These are phyloP conservation scores for Drosophila bunnanda DNA, from an alignment of 2,888 invertebrate genomes.

Conservation along the genomic window DNA sequence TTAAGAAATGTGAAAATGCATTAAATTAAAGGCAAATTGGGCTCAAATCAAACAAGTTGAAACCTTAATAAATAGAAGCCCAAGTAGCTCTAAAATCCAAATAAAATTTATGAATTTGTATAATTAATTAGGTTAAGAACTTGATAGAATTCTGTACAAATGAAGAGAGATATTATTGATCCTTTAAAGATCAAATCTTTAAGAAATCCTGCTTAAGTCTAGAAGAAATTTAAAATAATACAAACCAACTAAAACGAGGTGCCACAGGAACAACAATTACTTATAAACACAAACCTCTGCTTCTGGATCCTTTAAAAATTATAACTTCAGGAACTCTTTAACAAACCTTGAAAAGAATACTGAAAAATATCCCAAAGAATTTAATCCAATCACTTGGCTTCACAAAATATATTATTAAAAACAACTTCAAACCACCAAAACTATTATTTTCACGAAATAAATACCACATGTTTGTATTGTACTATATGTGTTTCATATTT, in stretches of 20 bases:
- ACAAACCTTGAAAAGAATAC: neutral
- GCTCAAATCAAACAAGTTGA: neutral
- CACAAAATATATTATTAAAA: neutral
- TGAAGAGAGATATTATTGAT: too few relatives aligned
- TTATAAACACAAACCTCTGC: too few relatives aligned
- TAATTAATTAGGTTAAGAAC: too few relatives aligned
- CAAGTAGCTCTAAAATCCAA: neutral
- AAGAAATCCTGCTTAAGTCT: neutral
- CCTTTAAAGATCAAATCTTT: neutral
- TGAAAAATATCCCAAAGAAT: neutral
- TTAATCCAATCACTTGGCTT: neutral
- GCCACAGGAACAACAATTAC: neutral
- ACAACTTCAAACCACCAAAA: too few relatives aligned
- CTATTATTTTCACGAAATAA: conserved; percentile 46
- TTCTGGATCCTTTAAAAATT: neutral
- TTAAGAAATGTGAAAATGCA: neutral
- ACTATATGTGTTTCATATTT: conserved; percentile 85
- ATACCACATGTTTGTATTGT: conserved; percentile 84
- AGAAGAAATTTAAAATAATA: neutral
- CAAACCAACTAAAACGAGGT: neutral
- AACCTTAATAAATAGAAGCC: neutral
- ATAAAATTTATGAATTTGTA: neutral
- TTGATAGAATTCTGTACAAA: neutral
- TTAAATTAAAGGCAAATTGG: neutral
- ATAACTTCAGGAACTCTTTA: neutral